phyloP scores from a whole-genome alignment of 1,140 invertebrate genomes.

The Philotrypesis tridentata region DNA sequence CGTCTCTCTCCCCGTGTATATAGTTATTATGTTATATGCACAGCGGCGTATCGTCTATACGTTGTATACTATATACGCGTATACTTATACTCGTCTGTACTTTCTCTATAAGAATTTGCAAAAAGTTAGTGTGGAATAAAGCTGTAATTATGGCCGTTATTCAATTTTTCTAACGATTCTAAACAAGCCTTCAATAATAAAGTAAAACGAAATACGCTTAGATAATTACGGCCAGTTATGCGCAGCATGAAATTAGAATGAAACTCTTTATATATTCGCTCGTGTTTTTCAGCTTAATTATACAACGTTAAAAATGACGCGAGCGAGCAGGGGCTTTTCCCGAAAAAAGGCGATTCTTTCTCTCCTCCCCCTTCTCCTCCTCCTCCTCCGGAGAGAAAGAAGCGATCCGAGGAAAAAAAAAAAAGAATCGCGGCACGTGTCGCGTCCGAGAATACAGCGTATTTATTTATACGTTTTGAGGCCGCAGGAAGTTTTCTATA shows the following conservation, averaged over 20 bases:
- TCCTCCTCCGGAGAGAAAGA: too few relatives aligned
- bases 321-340: not conserved
- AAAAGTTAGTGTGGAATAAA: conserved; percentile 5
- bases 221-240: not conserved
- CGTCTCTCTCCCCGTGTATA: too few relatives aligned
- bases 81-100: not conserved
- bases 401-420: too few relatives aligned
- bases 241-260: not conserved
- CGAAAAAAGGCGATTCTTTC: too few relatives aligned
- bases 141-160: conserved; percentile 10
- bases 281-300: not conserved
- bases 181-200: conserved; percentile 10
- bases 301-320: not conserved
- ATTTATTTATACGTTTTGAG: conserved; percentile 19
- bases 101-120: conserved; percentile 31
- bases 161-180: conserved; percentile 5
- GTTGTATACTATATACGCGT: not conserved
- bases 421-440: too few relatives aligned
- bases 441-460: not conserved
- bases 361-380: too few relatives aligned
- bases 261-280: not conserved
- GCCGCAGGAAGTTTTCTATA: conserved; percentile 10
- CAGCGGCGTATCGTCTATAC: not conserved
- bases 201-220: not conserved
- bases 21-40: not conserved